Percentiles rank a stretch among this genome's conserved stretches.
Conservation (phyloP, 2,797 vertebrate species). For the Syngnathus acus region DNA sequence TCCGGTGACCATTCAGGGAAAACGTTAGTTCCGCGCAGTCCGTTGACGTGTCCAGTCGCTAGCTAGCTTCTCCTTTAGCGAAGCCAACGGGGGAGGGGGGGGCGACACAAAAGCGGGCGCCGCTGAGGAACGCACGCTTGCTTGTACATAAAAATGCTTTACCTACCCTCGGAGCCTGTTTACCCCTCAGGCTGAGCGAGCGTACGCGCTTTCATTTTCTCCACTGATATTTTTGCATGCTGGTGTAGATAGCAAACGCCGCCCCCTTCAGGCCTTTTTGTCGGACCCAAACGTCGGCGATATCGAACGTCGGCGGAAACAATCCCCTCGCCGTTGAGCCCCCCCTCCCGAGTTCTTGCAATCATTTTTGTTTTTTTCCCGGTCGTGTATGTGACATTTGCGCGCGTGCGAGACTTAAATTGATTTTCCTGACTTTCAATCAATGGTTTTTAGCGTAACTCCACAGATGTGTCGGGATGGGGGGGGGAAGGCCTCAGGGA, state of each 20-base stretch:
- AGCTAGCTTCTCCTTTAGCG: too few relatives aligned
- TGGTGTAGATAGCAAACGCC: slow-evolving; percentile 64
- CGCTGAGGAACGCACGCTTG: slow-evolving; percentile 18
- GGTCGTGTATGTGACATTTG: slow-evolving; percentile 52
- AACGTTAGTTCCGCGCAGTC: slow-evolving; percentile 66
- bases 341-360: slow-evolving; percentile 60
- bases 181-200: slow-evolving; percentile 42
- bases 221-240: slow-evolving; percentile 67
- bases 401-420: slow-evolving; percentile 32
- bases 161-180: slow-evolving; percentile 45
- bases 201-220: not conserved
- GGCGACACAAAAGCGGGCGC: slow-evolving; percentile 19
- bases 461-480: not conserved
- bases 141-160: slow-evolving; percentile 64
- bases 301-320: slow-evolving; percentile 46
- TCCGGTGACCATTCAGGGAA: slow-evolving; percentile 73
- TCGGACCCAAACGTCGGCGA: slow-evolving; percentile 43
- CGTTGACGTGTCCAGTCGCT: slow-evolving; percentile 6
- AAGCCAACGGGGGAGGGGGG: too few relatives aligned
- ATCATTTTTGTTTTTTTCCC: slow-evolving; percentile 43
- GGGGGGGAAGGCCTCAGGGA: slow-evolving; percentile 88
- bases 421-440: not conserved
- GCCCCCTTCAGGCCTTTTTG: slow-evolving; percentile 45
- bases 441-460: not conserved
- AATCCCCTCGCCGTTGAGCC: slow-evolving; percentile 54